Percentiles rank a stretch among this genome's conserved stretches.
Conservation (phyloP, 2,888 invertebrate genomes). For the Holacanthella duospinosa region DNA sequence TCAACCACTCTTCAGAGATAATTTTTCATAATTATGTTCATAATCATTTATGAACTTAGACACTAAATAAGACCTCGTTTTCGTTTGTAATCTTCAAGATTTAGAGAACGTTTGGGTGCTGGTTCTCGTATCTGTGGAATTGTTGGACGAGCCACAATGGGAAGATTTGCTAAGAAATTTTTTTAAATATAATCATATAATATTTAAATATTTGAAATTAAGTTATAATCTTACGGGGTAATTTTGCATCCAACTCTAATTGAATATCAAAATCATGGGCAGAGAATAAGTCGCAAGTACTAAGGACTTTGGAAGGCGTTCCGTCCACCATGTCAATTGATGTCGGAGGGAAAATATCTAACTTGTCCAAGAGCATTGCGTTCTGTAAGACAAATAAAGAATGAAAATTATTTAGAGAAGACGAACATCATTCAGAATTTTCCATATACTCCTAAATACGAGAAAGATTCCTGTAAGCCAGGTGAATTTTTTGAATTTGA, state of each 20-base stretch:
- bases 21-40: too few relatives aligned
- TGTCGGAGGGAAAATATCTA: not conserved
- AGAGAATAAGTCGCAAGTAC: conserved; percentile 50
- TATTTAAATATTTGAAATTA: too few relatives aligned
- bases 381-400: conserved; percentile 3
- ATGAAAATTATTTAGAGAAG: not conserved
- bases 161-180: conserved; percentile 53
- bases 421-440: too few relatives aligned
- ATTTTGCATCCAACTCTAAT: conserved; percentile 66
- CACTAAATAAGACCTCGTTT: conserved; percentile 81
- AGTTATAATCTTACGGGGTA: conserved; percentile 54
- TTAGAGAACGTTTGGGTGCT: conserved; percentile 72
- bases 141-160: conserved; percentile 63
- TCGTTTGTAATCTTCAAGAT: conserved; percentile 86
- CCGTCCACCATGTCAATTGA: not conserved
- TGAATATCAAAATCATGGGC: conserved; percentile 92
- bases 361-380: not conserved
- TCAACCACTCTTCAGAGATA: too few relatives aligned
- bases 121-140: conserved; percentile 60
- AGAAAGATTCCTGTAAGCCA: too few relatives aligned
- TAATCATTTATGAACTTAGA: too few relatives aligned
- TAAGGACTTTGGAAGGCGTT: conserved; percentile 14
- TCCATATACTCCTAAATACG: too few relatives aligned
- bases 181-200: too few relatives aligned
- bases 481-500: too few relatives aligned